Conservation (phyloP, 1,140 invertebrate genomes). For the Halyomorpha halys region DNA sequence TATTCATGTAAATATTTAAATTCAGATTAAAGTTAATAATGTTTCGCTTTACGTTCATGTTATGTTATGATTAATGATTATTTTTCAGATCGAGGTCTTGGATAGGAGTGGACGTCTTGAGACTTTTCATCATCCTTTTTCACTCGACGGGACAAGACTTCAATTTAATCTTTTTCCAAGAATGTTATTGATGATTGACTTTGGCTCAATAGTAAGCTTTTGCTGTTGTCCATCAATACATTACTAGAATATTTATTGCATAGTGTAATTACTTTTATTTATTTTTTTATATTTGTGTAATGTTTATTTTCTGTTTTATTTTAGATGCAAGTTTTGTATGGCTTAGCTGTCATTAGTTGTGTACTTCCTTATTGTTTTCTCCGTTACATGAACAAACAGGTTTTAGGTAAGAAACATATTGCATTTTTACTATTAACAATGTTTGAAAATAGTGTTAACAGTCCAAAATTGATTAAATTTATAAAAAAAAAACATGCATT, state of each 20-base stretch:
- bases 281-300: constrained; percentile 41
- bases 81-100: constrained; percentile 45
- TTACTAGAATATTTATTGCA: no score
- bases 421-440: neutral
- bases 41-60: neutral
- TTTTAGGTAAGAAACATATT: constrained; percentile 33
- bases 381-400: constrained; percentile 43
- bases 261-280: constrained; percentile 16
- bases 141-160: constrained; percentile 57
- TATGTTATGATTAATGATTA: constrained; percentile 21
- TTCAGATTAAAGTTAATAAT: neutral
- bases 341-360: constrained; percentile 46
- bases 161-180: constrained; percentile 55
- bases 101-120: constrained; percentile 50
- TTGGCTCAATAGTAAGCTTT: constrained; percentile 55
- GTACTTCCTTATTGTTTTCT: constrained; percentile 52
- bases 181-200: constrained; percentile 62
- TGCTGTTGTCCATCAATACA: no score
- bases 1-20: constrained; percentile 44
- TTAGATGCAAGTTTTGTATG: constrained; percentile 48
- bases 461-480: no score
- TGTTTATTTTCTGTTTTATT: no score
- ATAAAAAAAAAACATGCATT: no score
- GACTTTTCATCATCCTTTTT: constrained; percentile 57
- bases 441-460: no score